Percentiles rank a stretch among this genome's conserved stretches.
Conservation (phyloP, 2,113 vertebrate species). For the Semnornis frantzii region DNA sequence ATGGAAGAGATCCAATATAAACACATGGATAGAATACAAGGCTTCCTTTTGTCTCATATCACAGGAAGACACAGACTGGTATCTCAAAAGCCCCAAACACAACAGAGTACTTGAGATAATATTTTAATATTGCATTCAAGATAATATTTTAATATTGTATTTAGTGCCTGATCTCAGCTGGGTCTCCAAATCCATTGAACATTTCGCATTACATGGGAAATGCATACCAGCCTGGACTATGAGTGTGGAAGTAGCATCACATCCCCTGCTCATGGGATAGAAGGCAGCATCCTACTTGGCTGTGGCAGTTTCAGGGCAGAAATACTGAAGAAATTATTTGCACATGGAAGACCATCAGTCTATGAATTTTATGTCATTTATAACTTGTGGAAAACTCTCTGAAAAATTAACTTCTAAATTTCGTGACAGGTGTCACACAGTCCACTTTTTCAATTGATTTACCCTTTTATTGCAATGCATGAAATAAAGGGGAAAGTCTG, state of each 20-base stretch:
- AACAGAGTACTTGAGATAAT: not conserved
- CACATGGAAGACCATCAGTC: accelerated
- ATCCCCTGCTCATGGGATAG: not conserved
- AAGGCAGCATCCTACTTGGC: not conserved
- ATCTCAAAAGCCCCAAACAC: not conserved
- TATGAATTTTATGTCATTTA: not conserved
- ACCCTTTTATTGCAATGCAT: not conserved
- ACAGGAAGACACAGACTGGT: not conserved
- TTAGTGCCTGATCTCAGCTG: not conserved
- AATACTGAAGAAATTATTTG: not conserved
- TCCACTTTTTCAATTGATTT: not conserved
- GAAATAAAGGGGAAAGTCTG: not conserved
- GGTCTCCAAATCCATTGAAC: not conserved
- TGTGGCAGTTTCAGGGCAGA: not conserved
- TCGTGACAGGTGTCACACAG: not conserved
- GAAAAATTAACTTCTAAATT: not conserved
- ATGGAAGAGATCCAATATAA: not conserved
- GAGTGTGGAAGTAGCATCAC: not conserved
- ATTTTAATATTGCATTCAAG: not conserved
- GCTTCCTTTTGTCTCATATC: not conserved
- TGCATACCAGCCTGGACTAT: not conserved
- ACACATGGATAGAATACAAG: not conserved
- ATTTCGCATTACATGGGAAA: not conserved
- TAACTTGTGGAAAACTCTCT: not conserved
- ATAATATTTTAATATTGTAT: not conserved